Base-by-base conservation (phyloP, 1,140 invertebrate genomes). In the Matsumurasca onukii region DNA sequence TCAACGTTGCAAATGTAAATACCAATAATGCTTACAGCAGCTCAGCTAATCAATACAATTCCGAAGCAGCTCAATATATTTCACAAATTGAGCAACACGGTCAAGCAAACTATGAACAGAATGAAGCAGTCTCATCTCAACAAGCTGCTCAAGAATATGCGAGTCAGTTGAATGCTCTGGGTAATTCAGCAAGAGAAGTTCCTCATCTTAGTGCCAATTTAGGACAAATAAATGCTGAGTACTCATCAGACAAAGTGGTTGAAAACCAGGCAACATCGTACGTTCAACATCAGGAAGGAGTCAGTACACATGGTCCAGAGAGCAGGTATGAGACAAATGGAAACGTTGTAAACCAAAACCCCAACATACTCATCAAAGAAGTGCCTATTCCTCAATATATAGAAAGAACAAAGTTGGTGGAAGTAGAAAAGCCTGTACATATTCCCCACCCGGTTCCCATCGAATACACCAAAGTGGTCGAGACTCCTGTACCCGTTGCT, bases 381-480 rank as follows among this genome's bases (percentile, higher is more conserved):
- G 55, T 59, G 12, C 55, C 55, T 27, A 27, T 59, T 25, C 55
- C 55, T 3, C 55, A 59, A 24, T 27, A 27, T n/a, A 29, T 59
- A 27, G 55, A 59, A 27, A 59, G 24, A 59, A 59, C 55, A 27
- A 59, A 59, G 30, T 59, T 27, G 3, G 25, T 59, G 9, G 55
- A 59, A 29, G 25, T 59, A 12, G 55, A 59, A 29, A 59, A 59
- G 25, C 55, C 55, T 27, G 24, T 59, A 13, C 55, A 59, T 27
- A 59, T 59, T 13, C 22, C 55, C 24, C 55, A 84, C 13, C 82
- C 83, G 34, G 76, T 84, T 63, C 79, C 83, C 12, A 76, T 84
- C 0, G 82, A 83, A 72, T 76, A 83, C 0, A 82, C 83, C 1
- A 85, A 86, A 71, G 78, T 82, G 20, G 77, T 82, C 0, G 81